These are phyloP conservation scores for Hormiphora californensis DNA, from an alignment of 37 sponge, comb jelly and placozoan species.

Conservation along the genomic window DNA sequence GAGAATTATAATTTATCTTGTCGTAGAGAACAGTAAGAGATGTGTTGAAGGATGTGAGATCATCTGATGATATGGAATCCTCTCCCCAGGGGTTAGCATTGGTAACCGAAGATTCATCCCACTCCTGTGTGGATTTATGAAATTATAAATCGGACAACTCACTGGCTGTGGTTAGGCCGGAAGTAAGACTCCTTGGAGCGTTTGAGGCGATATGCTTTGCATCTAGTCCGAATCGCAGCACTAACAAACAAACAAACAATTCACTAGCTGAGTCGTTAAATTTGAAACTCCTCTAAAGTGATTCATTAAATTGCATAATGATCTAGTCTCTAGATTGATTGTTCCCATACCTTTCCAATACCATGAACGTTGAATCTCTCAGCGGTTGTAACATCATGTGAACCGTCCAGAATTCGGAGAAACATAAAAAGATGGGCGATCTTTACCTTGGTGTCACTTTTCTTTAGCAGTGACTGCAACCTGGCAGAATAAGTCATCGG, in stretches of 20 bases:
- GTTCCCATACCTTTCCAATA: not conserved
- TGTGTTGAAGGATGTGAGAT: not conserved
- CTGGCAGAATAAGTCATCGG: too few species aligned
- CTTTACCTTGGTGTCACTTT: not conserved
- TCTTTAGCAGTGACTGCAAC: too few species aligned
- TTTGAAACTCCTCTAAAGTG: too few species aligned
- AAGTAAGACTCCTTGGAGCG: too few species aligned
- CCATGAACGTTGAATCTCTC: not conserved
- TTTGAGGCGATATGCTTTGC: too few species aligned
- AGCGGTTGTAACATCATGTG: not conserved
- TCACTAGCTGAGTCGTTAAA: too few species aligned
- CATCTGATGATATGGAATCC: not conserved
- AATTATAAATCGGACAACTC: too few species aligned
- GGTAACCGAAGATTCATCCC: not conserved
- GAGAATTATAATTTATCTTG: not conserved
- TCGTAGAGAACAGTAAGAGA: not conserved
- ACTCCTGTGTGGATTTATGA: not conserved
- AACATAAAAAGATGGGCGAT: not conserved
- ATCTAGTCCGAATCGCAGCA: too few species aligned
- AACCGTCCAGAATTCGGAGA: not conserved
- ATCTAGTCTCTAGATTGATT: not conserved
- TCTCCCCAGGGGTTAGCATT: not conserved
- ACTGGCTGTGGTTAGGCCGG: too few species aligned
- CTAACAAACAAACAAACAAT: too few species aligned
- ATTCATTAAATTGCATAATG: too few species aligned